phyloP scores from a whole-genome alignment of 2,888 invertebrate species.

The Himalopsyche anomala region DNA sequence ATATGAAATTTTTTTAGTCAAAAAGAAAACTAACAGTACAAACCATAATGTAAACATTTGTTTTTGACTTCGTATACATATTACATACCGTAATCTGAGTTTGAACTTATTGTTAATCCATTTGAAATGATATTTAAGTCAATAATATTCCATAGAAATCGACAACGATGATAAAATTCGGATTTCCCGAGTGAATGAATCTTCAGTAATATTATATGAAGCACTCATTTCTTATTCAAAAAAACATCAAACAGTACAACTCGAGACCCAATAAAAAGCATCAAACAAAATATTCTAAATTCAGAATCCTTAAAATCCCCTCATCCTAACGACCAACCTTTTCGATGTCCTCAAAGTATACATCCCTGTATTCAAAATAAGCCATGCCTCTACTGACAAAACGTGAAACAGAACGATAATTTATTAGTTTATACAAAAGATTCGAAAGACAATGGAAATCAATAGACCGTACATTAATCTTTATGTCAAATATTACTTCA shows the following conservation, averaged over 20 bases:
- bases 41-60: no score
- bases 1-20: no score
- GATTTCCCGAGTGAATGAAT: constrained; percentile 13
- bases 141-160: no score
- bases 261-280: constrained; percentile 24
- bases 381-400: constrained; percentile 45
- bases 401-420: constrained; percentile 42
- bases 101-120: no score
- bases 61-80: no score
- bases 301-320: constrained; percentile 4
- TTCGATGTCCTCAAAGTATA: constrained; percentile 16
- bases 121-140: no score
- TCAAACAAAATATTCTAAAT: constrained; percentile 19
- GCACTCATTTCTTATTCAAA: constrained; percentile 8
- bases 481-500: constrained; percentile 57
- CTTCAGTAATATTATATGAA: background rate
- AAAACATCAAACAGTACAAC: constrained; percentile 4
- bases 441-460: constrained; percentile 47
- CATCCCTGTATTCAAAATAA: constrained; percentile 11
- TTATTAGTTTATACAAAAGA: constrained; percentile 36
- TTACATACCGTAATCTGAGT: no score
- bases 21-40: no score
- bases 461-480: constrained; percentile 57
- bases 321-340: constrained; percentile 18
- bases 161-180: background rate